Evolutionary conservation across 92 coral and sea anemone genomes (phyloP), one percentile per base, ranked within the genome.

Genomic region (Porites evermanni): DNA sequence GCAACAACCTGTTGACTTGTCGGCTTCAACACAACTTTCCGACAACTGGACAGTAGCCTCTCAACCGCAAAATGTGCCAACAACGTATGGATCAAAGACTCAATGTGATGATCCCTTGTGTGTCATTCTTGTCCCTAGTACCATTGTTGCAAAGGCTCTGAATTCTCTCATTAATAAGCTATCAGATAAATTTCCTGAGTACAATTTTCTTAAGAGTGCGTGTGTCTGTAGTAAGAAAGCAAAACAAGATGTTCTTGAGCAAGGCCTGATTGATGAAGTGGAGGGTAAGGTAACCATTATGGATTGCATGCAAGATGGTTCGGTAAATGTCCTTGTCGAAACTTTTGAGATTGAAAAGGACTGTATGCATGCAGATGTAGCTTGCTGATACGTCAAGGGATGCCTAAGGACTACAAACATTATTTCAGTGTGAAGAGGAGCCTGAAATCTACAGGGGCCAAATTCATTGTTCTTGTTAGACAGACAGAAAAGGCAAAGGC

Each of bases 381-480:
- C 78, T 90, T 93, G 29, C 61, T 95, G 67, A 79, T 97, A 53
- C 89, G 96, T 67, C 84, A 91, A 75, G 99, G 93, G 12, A 74
- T 89, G 71, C 99, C 99, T 16, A 63, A 67, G 7, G 67, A 52
- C 23, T 97, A 95, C 78, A 53, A 52, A 59, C 75, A 83, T 50
- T 93, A 83, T 83, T 64, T 88, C 23, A 75, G 68, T 58, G 84
- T 88, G 18, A 97, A 97, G 70, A 79, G 79, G 65, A 93, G 86
- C 66, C 80, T 88, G 5, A 92, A 87, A 72, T 78, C 90, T 54
- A 75, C 94, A 4, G 88, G 89, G 44, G 79, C 94, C 78, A 91
- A 91, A 67, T 77, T 91, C 70, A 89, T 95, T 14, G 53, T 93
- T 64, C 89, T 93, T 44, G 53, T 95, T 11, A 72, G 74, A 9